These are phyloP conservation scores for Andrena marginata DNA, from an alignment of 2,888 invertebrate genomes.

Conservation along the genomic window DNA sequence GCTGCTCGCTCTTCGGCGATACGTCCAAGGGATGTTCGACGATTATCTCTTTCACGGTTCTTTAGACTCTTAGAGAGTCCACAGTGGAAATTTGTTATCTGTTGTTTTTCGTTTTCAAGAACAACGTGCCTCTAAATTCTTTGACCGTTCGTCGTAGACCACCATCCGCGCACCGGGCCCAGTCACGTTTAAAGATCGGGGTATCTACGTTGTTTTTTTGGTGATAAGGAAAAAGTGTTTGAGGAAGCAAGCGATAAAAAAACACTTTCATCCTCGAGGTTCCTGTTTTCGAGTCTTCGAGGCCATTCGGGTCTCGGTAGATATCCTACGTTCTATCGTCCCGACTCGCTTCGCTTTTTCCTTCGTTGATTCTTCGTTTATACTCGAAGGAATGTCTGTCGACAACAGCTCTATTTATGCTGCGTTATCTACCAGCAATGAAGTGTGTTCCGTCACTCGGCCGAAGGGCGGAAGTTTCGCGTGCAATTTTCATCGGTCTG, in stretches of 20 bases:
- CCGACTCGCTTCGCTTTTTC: neutral
- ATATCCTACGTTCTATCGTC: neutral
- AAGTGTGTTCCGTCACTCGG: neutral
- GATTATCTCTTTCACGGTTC: too few species aligned
- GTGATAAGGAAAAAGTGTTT: neutral
- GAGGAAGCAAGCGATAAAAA: neutral
- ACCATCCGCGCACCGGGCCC: neutral
- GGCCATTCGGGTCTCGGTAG: neutral
- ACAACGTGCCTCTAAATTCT: neutral
- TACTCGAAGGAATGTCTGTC: neutral
- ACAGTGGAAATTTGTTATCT: neutral
- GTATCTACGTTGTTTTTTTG: neutral
- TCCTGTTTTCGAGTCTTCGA: neutral
- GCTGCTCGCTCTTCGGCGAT: neutral
- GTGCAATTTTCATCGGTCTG: conserved; percentile 21
- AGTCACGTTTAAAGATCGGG: neutral
- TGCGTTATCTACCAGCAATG: neutral
- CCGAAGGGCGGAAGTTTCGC: conserved; percentile 7
- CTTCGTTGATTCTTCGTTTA: neutral
- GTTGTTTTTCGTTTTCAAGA: neutral
- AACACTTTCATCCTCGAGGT: neutral
- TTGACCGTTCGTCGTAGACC: neutral
- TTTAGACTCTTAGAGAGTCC: neutral
- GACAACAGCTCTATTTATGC: neutral
- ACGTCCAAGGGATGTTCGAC: neutral